Percentiles rank a stretch among this genome's conserved stretches.
These are phyloP conservation scores for Pocillopora grandis DNA, from an alignment of 92 coral and sea anemone genomes.

Conservation along the genomic window DNA sequence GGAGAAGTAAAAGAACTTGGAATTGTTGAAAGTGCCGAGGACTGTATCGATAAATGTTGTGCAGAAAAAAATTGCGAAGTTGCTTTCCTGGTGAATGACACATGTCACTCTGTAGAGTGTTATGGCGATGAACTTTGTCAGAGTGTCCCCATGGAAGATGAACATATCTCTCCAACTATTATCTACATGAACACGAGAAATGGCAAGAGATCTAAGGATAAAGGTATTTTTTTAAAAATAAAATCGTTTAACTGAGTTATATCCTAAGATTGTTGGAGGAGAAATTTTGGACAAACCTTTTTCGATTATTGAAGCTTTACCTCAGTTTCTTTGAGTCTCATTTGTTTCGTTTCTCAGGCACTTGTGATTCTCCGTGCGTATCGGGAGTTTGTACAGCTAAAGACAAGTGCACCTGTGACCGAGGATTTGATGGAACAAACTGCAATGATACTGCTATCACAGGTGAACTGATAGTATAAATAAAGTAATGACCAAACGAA, in stretches of 20 bases:
- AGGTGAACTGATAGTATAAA: conserved; percentile 44
- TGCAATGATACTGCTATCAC: conserved; percentile 71
- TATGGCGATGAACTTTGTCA: conserved; percentile 94
- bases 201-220: conserved; percentile 65
- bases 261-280: background rate
- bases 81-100: conserved; percentile 74
- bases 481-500: no score
- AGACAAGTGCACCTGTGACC: conserved; percentile 85
- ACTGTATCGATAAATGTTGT: conserved; percentile 92
- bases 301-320: background rate
- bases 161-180: conserved; percentile 72
- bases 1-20: conserved; percentile 84
- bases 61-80: conserved; percentile 78
- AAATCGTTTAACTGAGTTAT: no score
- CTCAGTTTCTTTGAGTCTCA: background rate
- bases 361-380: conserved; percentile 69
- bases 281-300: no score
- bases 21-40: conserved; percentile 75
- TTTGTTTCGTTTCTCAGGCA: conserved; percentile 42
- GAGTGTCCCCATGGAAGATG: conserved; percentile 66
- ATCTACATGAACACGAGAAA: conserved; percentile 87
- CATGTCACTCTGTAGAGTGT: conserved; percentile 89
- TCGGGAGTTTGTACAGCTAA: conserved; percentile 83
- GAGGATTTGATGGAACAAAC: conserved; percentile 81
- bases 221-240: conserved; percentile 57